Percentiles rank a stretch among this genome's conserved stretches.
Evolutionary conservation across 2,113 vertebrate species (phyloP).

Genomic region (Callospermophilus lateralis): DNA sequence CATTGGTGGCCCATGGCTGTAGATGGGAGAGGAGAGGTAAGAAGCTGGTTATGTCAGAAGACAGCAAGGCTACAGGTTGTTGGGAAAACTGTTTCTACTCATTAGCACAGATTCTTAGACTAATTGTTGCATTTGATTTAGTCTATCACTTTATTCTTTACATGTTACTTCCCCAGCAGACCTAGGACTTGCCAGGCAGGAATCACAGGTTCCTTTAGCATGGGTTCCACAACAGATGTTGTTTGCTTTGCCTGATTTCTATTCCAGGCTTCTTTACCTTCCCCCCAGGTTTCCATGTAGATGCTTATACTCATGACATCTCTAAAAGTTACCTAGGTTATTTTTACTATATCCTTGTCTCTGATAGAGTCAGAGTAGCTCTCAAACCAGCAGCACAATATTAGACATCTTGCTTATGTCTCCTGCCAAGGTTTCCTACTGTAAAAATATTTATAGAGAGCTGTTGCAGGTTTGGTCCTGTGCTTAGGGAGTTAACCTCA

Average conservation of each 20-base stretch:
- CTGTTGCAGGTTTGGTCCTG: neutral
- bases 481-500: neutral
- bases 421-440: neutral
- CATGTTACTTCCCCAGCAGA: neutral
- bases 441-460: neutral
- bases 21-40: neutral
- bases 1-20: neutral
- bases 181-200: neutral
- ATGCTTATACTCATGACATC: neutral
- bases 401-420: neutral
- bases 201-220: neutral
- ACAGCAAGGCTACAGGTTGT: neutral
- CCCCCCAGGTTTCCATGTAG: neutral
- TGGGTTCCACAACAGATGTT: neutral
- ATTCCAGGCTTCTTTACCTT: neutral
- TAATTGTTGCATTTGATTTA: neutral
- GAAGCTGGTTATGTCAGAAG: neutral
- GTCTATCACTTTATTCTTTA: neutral
- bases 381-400: neutral
- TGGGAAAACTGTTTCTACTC: conserved; percentile 34
- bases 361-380: neutral
- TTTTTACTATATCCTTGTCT: neutral
- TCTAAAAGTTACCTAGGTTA: neutral
- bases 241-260: neutral
- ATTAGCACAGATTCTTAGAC: neutral